These are phyloP conservation scores for Byasa hedistus DNA, from an alignment of 2,888 invertebrate genomes.

Conservation along the genomic window DNA sequence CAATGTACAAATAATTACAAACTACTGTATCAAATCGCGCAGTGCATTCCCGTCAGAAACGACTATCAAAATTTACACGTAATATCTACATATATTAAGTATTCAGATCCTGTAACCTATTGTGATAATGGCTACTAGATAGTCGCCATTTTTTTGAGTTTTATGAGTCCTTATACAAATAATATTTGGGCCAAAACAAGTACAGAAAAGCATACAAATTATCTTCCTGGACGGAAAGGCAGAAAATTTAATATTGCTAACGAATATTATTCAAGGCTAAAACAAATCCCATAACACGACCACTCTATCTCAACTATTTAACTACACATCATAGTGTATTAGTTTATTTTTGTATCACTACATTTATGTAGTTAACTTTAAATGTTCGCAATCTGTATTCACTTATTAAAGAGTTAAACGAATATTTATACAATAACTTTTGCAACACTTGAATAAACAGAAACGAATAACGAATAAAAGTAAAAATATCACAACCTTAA, in stretches of 20 bases:
- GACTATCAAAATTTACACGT: slow-evolving; percentile 13
- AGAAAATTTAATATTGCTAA: slow-evolving; percentile 12
- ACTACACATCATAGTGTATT: neutral
- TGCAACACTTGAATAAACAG: slow-evolving; percentile 9
- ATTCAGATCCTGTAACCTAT: too few relatives aligned
- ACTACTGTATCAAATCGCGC: slow-evolving; percentile 73
- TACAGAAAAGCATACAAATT: slow-evolving; percentile 6
- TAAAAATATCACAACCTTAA: slow-evolving; percentile 40
- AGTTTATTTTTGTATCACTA: neutral
- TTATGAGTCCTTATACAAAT: too few relatives aligned
- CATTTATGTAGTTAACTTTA: slow-evolving; percentile 6
- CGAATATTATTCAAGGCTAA: neutral
- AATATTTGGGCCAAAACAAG: too few relatives aligned
- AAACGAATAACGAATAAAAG: slow-evolving; percentile 16
- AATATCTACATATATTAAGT: neutral
- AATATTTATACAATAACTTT: neutral
- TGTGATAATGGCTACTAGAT: too few relatives aligned
- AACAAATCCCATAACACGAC: neutral
- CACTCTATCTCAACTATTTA: neutral
- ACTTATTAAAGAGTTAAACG: too few relatives aligned
- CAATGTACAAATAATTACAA: slow-evolving; percentile 51
- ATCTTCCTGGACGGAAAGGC: slow-evolving; percentile 30
- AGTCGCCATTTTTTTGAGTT: too few relatives aligned
- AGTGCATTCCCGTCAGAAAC: slow-evolving; percentile 50
- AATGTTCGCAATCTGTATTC: neutral